phyloP scores from a whole-genome alignment of 2,888 invertebrate genomes.

The Cataglyphis livida region DNA sequence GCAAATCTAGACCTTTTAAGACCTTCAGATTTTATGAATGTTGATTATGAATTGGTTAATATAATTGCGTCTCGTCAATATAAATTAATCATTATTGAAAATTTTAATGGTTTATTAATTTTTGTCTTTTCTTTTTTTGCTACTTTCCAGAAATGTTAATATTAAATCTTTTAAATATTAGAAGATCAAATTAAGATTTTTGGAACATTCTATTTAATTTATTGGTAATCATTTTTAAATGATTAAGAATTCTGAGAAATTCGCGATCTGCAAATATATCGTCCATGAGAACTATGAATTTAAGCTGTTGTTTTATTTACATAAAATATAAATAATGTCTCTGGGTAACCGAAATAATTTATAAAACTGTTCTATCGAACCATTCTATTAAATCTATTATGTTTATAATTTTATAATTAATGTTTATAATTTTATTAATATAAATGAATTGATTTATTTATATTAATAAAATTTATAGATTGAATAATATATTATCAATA shows the following conservation, averaged over 20 bases:
- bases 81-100: background rate
- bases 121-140: background rate
- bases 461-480: background rate
- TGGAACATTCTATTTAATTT: background rate
- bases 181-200: background rate
- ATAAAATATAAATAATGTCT: background rate
- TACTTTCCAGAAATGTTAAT: background rate
- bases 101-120: background rate
- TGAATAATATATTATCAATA: background rate
- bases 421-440: background rate
- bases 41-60: background rate
- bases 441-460: background rate
- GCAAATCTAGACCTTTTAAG: background rate
- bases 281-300: background rate
- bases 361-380: too few species aligned
- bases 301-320: background rate
- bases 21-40: background rate
- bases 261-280: background rate
- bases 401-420: background rate
- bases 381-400: too few species aligned
- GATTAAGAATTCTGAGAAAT: background rate
- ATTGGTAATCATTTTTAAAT: slow-evolving; percentile 24
- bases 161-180: slow-evolving; percentile 7
- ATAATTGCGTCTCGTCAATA: background rate
- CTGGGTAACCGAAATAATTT: too few species aligned